Base-by-base conservation (phyloP, 2,113 vertebrate genomes). In the Aphyosemion australe region DNA sequence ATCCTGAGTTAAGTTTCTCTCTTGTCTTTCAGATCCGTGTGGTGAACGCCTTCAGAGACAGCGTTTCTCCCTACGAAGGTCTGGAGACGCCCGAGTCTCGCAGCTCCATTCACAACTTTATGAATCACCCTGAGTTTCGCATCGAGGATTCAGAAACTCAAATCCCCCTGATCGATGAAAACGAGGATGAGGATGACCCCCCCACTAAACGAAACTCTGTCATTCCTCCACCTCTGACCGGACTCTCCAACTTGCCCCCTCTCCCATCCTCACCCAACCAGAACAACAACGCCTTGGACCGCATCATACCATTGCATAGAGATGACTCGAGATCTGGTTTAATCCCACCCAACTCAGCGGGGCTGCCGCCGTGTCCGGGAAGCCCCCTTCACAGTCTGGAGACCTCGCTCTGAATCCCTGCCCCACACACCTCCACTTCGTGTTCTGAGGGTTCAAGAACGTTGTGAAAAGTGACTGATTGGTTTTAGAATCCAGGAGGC, bases 81-180 rank as follows among this genome's bases (percentile, higher is more conserved):
- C 90, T 97, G 75, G 95, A 98, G 90, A 98, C 96, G 49, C 94
- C 96, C 0, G 95, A 98, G 91, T 94, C 96, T 45, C 94, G 95
- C 92, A 99, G 94, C 91, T 99, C 97, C 55, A 99, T 99, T 89
- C 97, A 99, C 93, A 99, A 98, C 91, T 99, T 99, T 93, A 97
- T 97, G 96, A 96, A 77, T 42, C 95, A 96, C 89, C 96, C 96
- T 1, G 97, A 99, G 91, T 99, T 99, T 94, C 94, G 93, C 91
- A 96, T 98, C 80, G 95, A 96, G 89, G 96, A 96, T 89, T 96
- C 95, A 9, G 94, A 95, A 87, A 90, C 94, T 84, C 93, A 96
- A 65, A 97, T 99, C 90, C 96, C 97, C 42, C 93, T 98, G 81
- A 99, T 99, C 48, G 96, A 99, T 62, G 97, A 98, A 82, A 94